A percentile compares a stretch with the other conserved stretches of the same genome.
Conservation (phyloP, 2,113 vertebrate genomes). For the Laticauda laticaudata region DNA sequence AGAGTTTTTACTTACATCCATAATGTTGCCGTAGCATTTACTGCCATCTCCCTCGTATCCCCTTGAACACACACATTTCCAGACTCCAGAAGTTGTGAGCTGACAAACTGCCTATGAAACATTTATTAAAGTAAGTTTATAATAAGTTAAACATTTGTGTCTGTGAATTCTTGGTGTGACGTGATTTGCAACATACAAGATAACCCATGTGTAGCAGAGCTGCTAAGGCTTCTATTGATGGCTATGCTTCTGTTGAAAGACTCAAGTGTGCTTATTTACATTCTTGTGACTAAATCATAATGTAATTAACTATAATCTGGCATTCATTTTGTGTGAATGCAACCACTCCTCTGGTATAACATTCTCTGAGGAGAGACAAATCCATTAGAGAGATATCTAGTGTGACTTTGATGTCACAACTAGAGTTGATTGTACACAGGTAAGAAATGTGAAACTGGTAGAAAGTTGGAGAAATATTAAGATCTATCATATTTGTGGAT, state of each 20-base stretch:
- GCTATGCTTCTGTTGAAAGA: background rate
- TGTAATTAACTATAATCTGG: background rate
- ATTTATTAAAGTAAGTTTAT: background rate
- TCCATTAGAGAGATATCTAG: background rate
- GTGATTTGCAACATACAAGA: background rate
- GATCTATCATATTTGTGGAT: background rate
- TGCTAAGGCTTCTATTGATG: background rate
- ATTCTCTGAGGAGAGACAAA: background rate
- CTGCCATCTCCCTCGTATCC: conserved; percentile 80
- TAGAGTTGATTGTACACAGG: background rate
- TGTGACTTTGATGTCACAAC: background rate
- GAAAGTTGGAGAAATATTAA: background rate
- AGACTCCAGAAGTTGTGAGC: conserved; percentile 59
- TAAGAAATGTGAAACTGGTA: background rate
- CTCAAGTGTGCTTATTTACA: background rate
- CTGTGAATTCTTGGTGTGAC: background rate
- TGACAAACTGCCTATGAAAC: conserved; percentile 74
- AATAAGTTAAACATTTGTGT: background rate
- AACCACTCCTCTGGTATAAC: background rate
- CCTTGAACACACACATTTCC: conserved; percentile 82
- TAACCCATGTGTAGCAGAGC: background rate
- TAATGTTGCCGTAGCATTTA: conserved; percentile 81
- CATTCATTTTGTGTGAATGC: background rate
- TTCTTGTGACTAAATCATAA: background rate
- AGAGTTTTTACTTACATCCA: conserved; percentile 69